Evolutionary conservation across 2,888 invertebrate genomes (phyloP).

Genomic region (Chydorus sphaericus): DNA sequence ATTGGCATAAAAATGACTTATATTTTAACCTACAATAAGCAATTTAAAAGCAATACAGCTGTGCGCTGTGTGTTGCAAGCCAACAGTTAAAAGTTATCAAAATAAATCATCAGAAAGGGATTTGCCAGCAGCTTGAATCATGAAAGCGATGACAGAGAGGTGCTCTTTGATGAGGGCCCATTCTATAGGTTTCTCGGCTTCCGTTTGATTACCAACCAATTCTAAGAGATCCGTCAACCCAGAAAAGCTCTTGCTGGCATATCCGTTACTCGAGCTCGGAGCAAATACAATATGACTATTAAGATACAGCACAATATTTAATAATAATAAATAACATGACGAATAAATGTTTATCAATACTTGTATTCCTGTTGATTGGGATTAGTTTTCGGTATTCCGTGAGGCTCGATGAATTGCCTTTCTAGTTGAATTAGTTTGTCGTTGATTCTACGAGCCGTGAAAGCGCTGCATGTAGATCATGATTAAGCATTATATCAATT

Average conservation of each 20-base stretch:
- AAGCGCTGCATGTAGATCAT: conserved; percentile 18
- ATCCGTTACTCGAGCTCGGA: conserved; percentile 19
- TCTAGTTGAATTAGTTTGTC: conserved; percentile 28
- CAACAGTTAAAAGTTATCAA: too few relatives aligned
- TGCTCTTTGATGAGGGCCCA: conserved; percentile 12
- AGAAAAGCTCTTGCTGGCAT: conserved; percentile 20
- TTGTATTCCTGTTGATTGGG: conserved; percentile 7
- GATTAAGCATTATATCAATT: not conserved
- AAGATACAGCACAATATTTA: too few relatives aligned
- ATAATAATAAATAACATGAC: not conserved
- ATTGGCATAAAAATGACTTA: too few relatives aligned
- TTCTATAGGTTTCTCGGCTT: not conserved
- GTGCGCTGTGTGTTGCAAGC: too few relatives aligned
- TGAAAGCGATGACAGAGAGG: conserved; percentile 12
- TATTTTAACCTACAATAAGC: too few relatives aligned
- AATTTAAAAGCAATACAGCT: too few relatives aligned
- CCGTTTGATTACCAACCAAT: conserved; percentile 2
- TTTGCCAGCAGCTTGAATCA: conserved; percentile 1
- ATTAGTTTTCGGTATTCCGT: too few relatives aligned
- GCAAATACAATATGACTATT: conserved; percentile 22
- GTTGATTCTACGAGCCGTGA: conserved; percentile 23
- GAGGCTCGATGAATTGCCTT: conserved; percentile 29
- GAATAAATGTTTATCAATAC: not conserved
- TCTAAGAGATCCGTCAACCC: conserved; percentile 20
- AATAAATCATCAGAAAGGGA: not conserved